Percentiles rank a stretch among this genome's conserved stretches.
phyloP scores from a whole-genome alignment of 2,888 invertebrate species.

The Neocrepidodera transversa region DNA sequence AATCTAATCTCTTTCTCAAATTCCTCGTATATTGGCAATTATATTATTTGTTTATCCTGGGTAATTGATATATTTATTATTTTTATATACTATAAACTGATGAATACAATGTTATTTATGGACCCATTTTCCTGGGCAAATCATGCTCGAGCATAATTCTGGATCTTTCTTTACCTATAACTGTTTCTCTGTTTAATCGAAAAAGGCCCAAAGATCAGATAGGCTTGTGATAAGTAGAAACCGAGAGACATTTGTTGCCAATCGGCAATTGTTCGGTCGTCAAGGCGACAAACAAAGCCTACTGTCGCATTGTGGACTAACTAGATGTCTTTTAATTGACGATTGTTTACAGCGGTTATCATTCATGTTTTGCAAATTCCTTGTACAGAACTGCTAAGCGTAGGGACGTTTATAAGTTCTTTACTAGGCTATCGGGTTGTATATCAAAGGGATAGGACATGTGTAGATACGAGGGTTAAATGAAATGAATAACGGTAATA shows the following conservation, averaged over 20 bases:
- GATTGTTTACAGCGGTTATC: slow-evolving; percentile 61
- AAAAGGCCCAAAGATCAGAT: slow-evolving; percentile 46
- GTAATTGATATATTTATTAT: too few species aligned
- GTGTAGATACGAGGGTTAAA: not conserved
- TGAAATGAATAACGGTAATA: too few species aligned
- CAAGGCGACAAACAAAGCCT: slow-evolving; percentile 56
- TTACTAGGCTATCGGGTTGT: slow-evolving; percentile 17
- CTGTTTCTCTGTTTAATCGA: slow-evolving; percentile 32
- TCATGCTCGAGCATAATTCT: slow-evolving; percentile 32
- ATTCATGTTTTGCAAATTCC: slow-evolving; percentile 61
- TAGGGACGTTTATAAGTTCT: slow-evolving; percentile 32
- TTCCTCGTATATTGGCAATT: too few species aligned
- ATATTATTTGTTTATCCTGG: too few species aligned
- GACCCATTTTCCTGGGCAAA: too few species aligned
- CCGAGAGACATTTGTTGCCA: slow-evolving; percentile 56
- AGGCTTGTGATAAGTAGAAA: slow-evolving; percentile 55
- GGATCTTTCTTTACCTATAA: slow-evolving; percentile 7
- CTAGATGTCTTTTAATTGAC: slow-evolving; percentile 61
- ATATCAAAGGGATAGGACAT: not conserved
- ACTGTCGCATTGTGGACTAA: slow-evolving; percentile 59
- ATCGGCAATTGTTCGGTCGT: slow-evolving; percentile 56
- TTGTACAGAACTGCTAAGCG: slow-evolving; percentile 55
- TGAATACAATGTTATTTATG: too few species aligned
- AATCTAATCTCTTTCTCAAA: too few species aligned
- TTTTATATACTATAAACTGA: too few species aligned